Conservation (phyloP, 2,113 vertebrate genomes). For the Orcinus orca region DNA sequence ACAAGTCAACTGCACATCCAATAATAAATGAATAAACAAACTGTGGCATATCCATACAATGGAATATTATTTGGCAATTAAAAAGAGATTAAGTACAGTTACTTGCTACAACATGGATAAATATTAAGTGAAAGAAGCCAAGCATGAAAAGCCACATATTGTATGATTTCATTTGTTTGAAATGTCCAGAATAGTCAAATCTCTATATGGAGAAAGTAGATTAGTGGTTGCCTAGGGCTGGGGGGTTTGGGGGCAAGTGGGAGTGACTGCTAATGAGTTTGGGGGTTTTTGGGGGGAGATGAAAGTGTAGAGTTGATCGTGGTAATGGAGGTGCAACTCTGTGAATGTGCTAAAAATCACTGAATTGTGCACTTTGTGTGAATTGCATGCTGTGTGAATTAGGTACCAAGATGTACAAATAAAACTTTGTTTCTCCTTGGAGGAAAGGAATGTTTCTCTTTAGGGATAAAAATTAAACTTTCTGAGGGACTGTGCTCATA, state of each 20-base stretch:
- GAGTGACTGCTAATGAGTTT: neutral
- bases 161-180: neutral
- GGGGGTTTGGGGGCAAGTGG: neutral
- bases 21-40: neutral
- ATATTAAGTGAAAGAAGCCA: neutral
- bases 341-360: neutral
- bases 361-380: neutral
- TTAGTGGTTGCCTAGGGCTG: neutral
- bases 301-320: neutral
- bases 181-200: neutral
- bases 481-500: neutral
- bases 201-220: neutral
- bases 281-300: neutral
- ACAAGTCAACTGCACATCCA: neutral
- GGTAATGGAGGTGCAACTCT: neutral
- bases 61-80: neutral
- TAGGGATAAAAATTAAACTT: neutral
- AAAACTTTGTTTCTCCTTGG: neutral
- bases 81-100: neutral
- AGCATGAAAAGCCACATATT: neutral
- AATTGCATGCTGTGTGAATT: neutral
- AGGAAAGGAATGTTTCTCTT: neutral
- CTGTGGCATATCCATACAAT: neutral
- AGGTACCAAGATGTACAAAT: slow-evolving; percentile 6
- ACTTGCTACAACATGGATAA: neutral